Conservation (phyloP, 2,888 invertebrate species). For the Sphinx pinastri region DNA sequence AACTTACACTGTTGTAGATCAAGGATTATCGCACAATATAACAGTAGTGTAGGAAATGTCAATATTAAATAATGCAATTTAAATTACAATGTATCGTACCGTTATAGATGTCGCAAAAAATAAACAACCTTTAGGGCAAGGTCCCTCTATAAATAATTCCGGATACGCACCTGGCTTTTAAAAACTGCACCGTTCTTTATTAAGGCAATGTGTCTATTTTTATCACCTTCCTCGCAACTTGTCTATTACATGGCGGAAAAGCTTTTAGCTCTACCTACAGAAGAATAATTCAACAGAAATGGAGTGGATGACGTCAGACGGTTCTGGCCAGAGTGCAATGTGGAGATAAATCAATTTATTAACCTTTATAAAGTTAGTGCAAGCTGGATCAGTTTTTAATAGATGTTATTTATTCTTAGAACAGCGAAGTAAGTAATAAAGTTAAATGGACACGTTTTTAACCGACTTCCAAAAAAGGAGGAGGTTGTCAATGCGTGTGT, state of each 20-base stretch:
- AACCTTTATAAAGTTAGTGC: background rate
- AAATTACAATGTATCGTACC: background rate
- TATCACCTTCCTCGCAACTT: background rate
- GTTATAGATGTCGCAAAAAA: background rate
- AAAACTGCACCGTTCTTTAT: background rate
- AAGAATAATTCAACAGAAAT: conserved; percentile 5
- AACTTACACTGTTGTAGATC: no score
- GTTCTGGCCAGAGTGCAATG: background rate
- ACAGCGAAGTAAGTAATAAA: no score
- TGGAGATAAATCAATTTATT: background rate
- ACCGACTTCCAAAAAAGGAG: no score
- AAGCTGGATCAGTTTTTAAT: background rate
- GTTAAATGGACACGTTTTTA: no score
- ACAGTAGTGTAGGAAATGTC: no score
- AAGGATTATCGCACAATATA: background rate
- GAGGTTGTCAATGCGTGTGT: no score
- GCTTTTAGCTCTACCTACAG: background rate
- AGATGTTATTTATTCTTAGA: background rate
- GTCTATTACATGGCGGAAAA: background rate
- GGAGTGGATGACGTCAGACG: conserved; percentile 12
- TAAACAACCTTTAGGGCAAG: conserved; percentile 7
- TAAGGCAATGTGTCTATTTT: conserved; percentile 13
- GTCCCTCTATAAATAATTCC: background rate
- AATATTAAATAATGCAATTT: background rate
- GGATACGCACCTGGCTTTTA: background rate